These are phyloP conservation scores for Pollenia angustigena DNA, from an alignment of 2,888 invertebrate genomes.

Conservation along the genomic window DNA sequence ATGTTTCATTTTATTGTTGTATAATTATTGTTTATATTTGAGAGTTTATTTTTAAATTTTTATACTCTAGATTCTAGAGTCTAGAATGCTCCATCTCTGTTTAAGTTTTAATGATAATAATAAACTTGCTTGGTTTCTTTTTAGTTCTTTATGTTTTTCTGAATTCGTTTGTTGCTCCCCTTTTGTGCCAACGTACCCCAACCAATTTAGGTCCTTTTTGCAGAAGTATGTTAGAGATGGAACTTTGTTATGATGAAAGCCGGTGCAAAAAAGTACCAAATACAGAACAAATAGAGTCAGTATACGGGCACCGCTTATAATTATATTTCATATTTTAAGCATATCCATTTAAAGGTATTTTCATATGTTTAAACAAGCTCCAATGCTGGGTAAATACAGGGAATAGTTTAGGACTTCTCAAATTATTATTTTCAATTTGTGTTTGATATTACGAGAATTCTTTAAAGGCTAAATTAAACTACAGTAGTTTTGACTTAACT, in stretches of 20 bases:
- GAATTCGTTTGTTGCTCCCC: slow-evolving; percentile 25
- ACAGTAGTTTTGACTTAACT: no score
- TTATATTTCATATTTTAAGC: no score
- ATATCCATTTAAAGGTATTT: no score
- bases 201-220: background rate
- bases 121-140: slow-evolving; percentile 61
- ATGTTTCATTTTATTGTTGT: slow-evolving; percentile 16
- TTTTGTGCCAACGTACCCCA: background rate
- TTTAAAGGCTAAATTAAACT: no score
- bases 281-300: background rate
- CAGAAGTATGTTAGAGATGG: background rate
- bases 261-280: background rate
- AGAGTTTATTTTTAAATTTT: slow-evolving; percentile 36
- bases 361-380: no score
- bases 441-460: no score
- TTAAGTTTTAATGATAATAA: background rate
- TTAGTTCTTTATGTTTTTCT: background rate
- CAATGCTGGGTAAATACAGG: no score
- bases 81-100: slow-evolving; percentile 5
- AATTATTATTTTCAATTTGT: no score
- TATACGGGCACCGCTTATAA: no score
- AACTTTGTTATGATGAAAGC: background rate
- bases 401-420: no score
- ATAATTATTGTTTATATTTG: slow-evolving; percentile 57
- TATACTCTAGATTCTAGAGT: no score